These are phyloP conservation scores for Orchesella cincta DNA, from an alignment of 1,140 invertebrate species.

Conservation along the genomic window DNA sequence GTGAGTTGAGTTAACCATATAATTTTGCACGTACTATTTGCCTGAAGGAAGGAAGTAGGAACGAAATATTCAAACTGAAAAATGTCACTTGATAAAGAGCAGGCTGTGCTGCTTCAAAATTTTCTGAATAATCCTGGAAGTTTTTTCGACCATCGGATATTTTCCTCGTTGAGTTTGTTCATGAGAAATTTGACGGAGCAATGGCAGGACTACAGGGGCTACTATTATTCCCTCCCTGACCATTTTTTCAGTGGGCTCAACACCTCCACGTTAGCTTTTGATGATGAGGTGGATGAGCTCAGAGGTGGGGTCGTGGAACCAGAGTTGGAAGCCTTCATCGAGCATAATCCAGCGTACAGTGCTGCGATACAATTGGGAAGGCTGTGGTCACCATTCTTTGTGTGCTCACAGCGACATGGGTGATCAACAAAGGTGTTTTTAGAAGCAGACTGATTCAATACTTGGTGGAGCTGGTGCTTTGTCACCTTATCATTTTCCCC, in stretches of 20 bases:
- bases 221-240: background rate
- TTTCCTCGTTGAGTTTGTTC: background rate
- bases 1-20: too few species aligned
- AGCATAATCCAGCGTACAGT: slow-evolving; percentile 15
- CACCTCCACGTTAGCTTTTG: background rate
- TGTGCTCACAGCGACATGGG: background rate
- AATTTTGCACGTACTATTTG: too few species aligned
- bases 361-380: background rate
- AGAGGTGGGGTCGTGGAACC: slow-evolving; percentile 50
- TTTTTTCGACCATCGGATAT: background rate
- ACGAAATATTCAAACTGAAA: too few species aligned
- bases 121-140: background rate
- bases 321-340: background rate
- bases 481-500: slow-evolving; percentile 32
- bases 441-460: background rate
- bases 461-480: slow-evolving; percentile 14
- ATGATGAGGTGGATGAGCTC: background rate
- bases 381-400: background rate
- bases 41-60: too few species aligned
- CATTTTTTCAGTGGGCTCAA: background rate
- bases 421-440: background rate
- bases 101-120: background rate
- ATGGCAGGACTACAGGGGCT: background rate
- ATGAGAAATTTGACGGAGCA: slow-evolving; percentile 12
- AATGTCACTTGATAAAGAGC: too few species aligned